Conservation (phyloP, 1,140 invertebrate genomes). For the Trichomalopsis sarcophagae region DNA sequence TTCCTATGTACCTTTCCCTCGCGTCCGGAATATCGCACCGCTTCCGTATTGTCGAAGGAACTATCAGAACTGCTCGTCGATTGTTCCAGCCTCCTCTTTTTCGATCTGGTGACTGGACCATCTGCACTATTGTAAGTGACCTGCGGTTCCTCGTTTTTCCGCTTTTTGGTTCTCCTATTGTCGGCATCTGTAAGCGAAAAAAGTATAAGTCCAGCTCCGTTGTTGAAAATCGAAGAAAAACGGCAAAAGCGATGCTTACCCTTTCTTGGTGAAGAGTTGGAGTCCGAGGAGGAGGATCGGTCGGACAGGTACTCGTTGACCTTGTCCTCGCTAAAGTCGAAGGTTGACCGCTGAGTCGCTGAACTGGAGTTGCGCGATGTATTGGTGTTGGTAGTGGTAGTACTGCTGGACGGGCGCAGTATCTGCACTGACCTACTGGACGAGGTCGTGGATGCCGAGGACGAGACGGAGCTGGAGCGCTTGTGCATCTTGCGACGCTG, state of each 20-base stretch:
- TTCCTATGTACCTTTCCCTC: conserved; percentile 62
- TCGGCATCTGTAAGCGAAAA: conserved; percentile 3
- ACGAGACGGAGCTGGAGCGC: conserved; percentile 74
- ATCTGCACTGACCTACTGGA: conserved; percentile 60
- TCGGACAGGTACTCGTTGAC: conserved; percentile 76
- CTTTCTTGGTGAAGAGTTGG: conserved; percentile 57
- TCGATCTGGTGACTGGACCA: conserved; percentile 64
- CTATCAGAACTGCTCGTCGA: conserved; percentile 52
- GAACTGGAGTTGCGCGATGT: conserved; percentile 57
- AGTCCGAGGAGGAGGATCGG: conserved; percentile 72
- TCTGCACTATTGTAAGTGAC: conserved; percentile 12
- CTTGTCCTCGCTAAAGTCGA: conserved; percentile 76
- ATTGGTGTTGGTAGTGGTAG: conserved; percentile 48
- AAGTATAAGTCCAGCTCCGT: neutral
- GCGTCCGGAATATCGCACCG: conserved; percentile 33
- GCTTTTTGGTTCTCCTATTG: conserved; percentile 18
- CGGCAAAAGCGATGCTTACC: conserved; percentile 12
- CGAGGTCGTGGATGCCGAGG: conserved; percentile 68
- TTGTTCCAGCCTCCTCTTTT: conserved; percentile 64
- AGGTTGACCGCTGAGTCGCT: conserved; percentile 68
- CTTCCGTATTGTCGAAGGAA: conserved; percentile 51
- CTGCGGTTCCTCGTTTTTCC: conserved; percentile 40
- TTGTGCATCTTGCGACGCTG: conserved; percentile 82
- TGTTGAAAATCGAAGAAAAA: neutral
- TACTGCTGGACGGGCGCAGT: conserved; percentile 57